These are phyloP conservation scores for Agrotis segetum DNA, from an alignment of 2,888 invertebrate species.

Conservation along the genomic window DNA sequence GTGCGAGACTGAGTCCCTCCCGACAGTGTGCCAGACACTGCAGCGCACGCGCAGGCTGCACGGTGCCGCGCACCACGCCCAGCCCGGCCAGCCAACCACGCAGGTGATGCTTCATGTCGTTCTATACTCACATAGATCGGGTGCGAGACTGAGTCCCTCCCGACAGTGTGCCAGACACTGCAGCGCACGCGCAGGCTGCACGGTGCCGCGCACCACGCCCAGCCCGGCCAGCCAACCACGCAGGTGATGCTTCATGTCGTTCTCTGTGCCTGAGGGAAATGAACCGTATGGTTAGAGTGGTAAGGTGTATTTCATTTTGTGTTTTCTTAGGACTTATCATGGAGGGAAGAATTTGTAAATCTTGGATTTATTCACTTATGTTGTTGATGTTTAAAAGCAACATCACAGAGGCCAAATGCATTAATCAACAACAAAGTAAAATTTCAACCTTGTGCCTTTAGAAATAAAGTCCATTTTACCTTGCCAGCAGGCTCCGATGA, in stretches of 20 bases:
- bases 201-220: slow-evolving; percentile 94
- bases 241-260: slow-evolving; percentile 97
- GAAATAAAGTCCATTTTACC: slow-evolving; percentile 82
- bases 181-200: slow-evolving; percentile 94
- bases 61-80: slow-evolving; percentile 94
- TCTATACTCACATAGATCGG: no score
- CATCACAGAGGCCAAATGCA: no score
- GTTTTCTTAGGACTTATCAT: no score
- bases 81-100: slow-evolving; percentile 97
- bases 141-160: slow-evolving; percentile 93
- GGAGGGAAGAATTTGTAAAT: no score
- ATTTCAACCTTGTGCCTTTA: no score
- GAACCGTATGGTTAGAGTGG: fast-evolving
- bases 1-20: slow-evolving; percentile 93
- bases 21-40: slow-evolving; percentile 95
- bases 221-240: slow-evolving; percentile 97
- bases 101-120: slow-evolving; percentile 97
- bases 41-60: slow-evolving; percentile 94
- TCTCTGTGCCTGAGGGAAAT: slow-evolving; percentile 93
- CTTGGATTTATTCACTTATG: no score
- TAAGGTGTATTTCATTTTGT: not conserved
- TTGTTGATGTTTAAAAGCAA: no score
- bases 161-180: slow-evolving; percentile 95
- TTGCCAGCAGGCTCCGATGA: slow-evolving; percentile 99
- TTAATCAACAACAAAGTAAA: no score